Evolutionary conservation across 2,888 invertebrate species (phyloP).

Genomic region (Drosophila meridionalis): DNA sequence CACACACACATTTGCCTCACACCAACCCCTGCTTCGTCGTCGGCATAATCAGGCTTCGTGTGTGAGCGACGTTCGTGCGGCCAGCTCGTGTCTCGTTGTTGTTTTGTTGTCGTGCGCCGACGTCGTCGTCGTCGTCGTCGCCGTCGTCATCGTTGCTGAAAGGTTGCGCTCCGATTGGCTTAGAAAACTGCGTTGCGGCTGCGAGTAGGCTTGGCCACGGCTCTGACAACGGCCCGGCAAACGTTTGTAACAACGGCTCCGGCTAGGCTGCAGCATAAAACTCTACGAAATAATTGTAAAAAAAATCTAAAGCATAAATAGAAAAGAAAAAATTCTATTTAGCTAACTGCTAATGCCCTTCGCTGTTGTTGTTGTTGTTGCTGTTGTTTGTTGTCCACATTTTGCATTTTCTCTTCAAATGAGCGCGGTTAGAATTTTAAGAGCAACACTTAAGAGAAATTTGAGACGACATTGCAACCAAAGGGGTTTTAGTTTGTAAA

Average conservation of each 20-base stretch:
- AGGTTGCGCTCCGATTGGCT: conserved; percentile 82
- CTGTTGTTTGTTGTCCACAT: not conserved
- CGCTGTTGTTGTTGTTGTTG: conserved; percentile 1
- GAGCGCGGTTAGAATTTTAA: conserved; percentile 43
- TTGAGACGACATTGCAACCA: conserved; percentile 17
- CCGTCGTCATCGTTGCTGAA: conserved; percentile 57
- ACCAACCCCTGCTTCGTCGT: conserved; percentile 17
- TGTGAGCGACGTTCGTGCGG: conserved; percentile 40
- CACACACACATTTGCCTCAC: conserved; percentile 27
- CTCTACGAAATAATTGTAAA: conserved; percentile 43
- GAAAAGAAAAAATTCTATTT: conserved; percentile 15
- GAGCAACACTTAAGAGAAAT: conserved; percentile 44
- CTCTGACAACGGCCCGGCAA: conserved; percentile 17
- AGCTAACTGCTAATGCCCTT: conserved; percentile 5
- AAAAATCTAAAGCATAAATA: conserved; percentile 33
- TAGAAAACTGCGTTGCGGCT: conserved; percentile 81
- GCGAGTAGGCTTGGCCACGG: conserved; percentile 83
- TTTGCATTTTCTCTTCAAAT: conserved; percentile 36
- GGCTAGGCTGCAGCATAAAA: conserved; percentile 1
- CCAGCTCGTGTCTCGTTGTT: conserved; percentile 60
- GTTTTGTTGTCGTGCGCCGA: conserved; percentile 76
- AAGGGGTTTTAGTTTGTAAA: not conserved
- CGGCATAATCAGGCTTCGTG: conserved; percentile 75
- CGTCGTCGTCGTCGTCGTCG: conserved; percentile 56
- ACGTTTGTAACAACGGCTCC: conserved; percentile 21